Evolutionary conservation across 2,113 vertebrate genomes (phyloP).

Genomic region (Caloenas nicobarica): DNA sequence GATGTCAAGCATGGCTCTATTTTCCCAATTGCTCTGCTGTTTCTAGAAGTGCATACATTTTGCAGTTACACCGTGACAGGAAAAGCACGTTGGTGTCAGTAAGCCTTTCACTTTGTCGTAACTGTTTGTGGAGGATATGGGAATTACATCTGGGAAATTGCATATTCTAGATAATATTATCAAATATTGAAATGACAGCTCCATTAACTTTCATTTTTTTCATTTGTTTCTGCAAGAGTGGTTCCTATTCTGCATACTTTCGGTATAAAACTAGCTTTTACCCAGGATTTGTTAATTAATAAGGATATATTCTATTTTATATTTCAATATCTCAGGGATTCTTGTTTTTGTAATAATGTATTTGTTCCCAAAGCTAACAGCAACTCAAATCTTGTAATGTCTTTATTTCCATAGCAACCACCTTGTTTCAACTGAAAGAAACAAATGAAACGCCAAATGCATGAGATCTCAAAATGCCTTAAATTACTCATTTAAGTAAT

Average conservation of each 20-base stretch:
- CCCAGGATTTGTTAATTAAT: neutral
- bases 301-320: neutral
- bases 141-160: neutral
- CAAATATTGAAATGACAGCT: neutral
- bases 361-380: neutral
- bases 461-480: neutral
- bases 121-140: neutral
- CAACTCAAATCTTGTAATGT: neutral
- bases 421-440: neutral
- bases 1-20: neutral
- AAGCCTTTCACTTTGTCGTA: neutral
- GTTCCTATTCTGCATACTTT: neutral
- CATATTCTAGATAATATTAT: neutral
- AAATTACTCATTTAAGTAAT: neutral
- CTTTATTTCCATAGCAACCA: constrained; percentile 19
- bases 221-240: neutral
- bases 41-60: neutral
- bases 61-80: neutral
- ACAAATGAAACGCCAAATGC: neutral
- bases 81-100: neutral
- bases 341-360: neutral
- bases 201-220: neutral
- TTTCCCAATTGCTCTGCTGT: neutral
- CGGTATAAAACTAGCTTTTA: neutral
- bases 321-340: neutral